A percentile compares a stretch with the other conserved stretches of the same genome.
Evolutionary conservation across 2,113 vertebrate genomes (phyloP).

Genomic region (Myiagra hebetior): DNA sequence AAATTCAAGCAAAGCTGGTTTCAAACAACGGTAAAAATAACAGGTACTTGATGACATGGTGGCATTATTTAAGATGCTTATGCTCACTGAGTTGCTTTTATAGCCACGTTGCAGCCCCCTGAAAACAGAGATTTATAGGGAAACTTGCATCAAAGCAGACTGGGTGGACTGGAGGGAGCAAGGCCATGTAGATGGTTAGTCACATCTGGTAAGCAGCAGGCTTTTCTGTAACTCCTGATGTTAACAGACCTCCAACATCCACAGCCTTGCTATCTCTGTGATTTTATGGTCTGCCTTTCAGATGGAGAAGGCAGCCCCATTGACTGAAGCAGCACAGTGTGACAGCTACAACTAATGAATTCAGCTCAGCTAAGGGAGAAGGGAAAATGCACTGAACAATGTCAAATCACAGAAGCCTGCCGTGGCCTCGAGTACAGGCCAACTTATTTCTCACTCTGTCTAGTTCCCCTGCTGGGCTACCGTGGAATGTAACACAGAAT

Average conservation of each 20-base stretch:
- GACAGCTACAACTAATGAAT: constrained; percentile 20
- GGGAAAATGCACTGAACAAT: neutral
- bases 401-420: neutral
- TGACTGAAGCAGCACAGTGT: constrained; percentile 35
- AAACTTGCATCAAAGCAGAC: neutral
- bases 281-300: constrained; percentile 40
- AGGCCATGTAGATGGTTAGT: neutral
- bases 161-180: neutral
- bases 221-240: neutral
- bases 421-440: neutral
- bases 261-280: neutral
- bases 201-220: neutral
- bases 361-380: neutral
- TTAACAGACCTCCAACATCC: constrained; percentile 17
- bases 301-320: neutral
- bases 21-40: neutral
- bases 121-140: neutral
- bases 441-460: neutral
- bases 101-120: neutral
- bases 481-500: neutral
- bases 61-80: neutral
- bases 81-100: neutral
- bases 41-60: neutral
- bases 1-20: neutral
- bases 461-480: neutral